phyloP scores from a whole-genome alignment of 1,140 invertebrate species.

The Helicoverpa armigera region DNA sequence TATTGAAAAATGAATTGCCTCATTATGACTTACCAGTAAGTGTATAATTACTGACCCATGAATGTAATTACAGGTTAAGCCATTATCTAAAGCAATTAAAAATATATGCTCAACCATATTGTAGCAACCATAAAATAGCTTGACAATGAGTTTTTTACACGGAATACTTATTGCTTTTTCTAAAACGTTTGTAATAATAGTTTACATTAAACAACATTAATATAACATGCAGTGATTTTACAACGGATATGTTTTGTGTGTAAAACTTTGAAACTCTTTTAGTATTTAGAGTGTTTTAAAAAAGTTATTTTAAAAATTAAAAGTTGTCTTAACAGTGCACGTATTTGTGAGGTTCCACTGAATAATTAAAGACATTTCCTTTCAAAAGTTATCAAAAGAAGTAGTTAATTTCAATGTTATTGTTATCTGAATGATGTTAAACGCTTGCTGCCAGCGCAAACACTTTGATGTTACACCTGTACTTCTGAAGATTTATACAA shows the following conservation, averaged over 20 bases:
- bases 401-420: slow-evolving; percentile 53
- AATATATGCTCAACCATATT: neutral
- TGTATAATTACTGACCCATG: slow-evolving; percentile 2
- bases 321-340: too few species aligned
- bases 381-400: slow-evolving; percentile 28
- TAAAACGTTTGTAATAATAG: too few species aligned
- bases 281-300: too few species aligned
- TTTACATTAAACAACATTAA: too few species aligned
- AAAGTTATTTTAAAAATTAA: too few species aligned
- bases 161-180: too few species aligned
- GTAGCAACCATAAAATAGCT: too few species aligned
- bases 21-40: slow-evolving; percentile 7
- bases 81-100: neutral
- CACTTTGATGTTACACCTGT: slow-evolving; percentile 60
- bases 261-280: too few species aligned
- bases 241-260: too few species aligned
- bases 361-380: neutral
- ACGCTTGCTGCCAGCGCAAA: slow-evolving; percentile 47
- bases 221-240: too few species aligned
- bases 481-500: slow-evolving; percentile 16
- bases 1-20: slow-evolving; percentile 12
- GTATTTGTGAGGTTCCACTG: too few species aligned
- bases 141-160: too few species aligned
- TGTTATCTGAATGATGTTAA: slow-evolving; percentile 53
- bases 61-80: slow-evolving; percentile 14